These are phyloP conservation scores for Fistularia tabacaria DNA, from an alignment of 2,797 vertebrate species.

Conservation along the genomic window DNA sequence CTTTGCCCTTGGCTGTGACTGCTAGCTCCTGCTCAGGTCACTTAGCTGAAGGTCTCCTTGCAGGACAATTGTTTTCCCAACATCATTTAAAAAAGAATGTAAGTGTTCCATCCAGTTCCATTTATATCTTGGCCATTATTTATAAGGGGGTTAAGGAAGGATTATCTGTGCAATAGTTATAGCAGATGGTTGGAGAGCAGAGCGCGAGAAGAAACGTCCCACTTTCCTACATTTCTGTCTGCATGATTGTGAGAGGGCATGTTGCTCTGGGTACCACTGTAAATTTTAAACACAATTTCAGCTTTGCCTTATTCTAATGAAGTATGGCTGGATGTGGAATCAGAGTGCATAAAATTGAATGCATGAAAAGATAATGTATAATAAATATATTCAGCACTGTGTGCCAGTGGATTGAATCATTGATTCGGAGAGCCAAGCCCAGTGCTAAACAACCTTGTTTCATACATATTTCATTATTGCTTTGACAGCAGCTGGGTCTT, in stretches of 20 bases:
- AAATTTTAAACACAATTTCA: conserved; percentile 68
- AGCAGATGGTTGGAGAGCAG: conserved; percentile 11
- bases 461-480: conserved; percentile 79
- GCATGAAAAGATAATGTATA: conserved; percentile 69
- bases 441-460: conserved; percentile 68
- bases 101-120: conserved; percentile 25
- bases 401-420: conserved; percentile 66
- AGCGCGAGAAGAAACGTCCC: conserved; percentile 26
- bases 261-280: conserved; percentile 60
- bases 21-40: conserved; percentile 76
- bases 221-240: conserved; percentile 41
- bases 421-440: conserved; percentile 59
- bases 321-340: conserved; percentile 52
- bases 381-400: conserved; percentile 64
- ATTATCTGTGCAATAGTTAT: conserved; percentile 28
- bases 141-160: conserved; percentile 7
- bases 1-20: conserved; percentile 74
- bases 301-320: conserved; percentile 60
- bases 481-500: conserved; percentile 57
- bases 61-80: conserved; percentile 31
- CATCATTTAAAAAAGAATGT: conserved; percentile 51
- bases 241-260: conserved; percentile 53
- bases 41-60: conserved; percentile 59
- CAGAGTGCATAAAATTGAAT: conserved; percentile 69
- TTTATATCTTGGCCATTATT: conserved; percentile 37